Conservation (phyloP, 2,113 vertebrate species). For the Bambusicola thoracicus region DNA sequence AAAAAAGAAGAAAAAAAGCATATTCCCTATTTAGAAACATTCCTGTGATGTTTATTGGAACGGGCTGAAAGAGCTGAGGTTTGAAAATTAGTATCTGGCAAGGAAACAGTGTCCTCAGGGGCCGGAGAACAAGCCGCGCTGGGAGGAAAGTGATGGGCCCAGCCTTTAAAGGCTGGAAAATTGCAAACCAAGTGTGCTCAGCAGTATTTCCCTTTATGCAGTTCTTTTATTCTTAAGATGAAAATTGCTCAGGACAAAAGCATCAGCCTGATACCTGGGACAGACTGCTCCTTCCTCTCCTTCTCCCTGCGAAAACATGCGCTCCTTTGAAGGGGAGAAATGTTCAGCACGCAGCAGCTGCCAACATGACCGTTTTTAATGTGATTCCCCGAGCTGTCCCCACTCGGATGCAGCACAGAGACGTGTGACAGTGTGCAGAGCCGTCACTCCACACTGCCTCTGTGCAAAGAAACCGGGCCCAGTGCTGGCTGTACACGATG, state of each 20-base stretch:
- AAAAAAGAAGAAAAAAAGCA: background rate
- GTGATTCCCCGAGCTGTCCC: background rate
- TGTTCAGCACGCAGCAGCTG: constrained; percentile 45
- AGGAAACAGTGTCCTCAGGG: constrained; percentile 71
- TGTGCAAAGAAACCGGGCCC: background rate
- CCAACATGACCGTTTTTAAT: constrained; percentile 62
- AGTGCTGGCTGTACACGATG: background rate
- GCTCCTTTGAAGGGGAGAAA: constrained; percentile 35
- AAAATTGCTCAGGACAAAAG: constrained; percentile 66
- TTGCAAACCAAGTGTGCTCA: constrained; percentile 67
- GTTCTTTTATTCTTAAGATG: constrained; percentile 65
- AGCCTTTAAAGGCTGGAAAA: constrained; percentile 68
- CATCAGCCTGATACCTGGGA: constrained; percentile 42
- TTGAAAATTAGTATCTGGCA: constrained; percentile 72
- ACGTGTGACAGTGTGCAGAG: constrained; percentile 43
- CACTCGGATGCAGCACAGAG: background rate
- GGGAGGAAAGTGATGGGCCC: constrained; percentile 68
- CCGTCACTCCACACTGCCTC: background rate
- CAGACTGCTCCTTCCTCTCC: constrained; percentile 36
- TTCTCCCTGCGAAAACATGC: background rate
- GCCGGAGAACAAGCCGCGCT: constrained; percentile 57
- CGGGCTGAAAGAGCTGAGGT: constrained; percentile 68
- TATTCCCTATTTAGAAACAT: constrained; percentile 68
- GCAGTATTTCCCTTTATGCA: constrained; percentile 68
- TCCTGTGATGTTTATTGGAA: constrained; percentile 72